Evolutionary conservation across 2,113 vertebrate genomes (phyloP).

Genomic region (Crotalus helleri): DNA sequence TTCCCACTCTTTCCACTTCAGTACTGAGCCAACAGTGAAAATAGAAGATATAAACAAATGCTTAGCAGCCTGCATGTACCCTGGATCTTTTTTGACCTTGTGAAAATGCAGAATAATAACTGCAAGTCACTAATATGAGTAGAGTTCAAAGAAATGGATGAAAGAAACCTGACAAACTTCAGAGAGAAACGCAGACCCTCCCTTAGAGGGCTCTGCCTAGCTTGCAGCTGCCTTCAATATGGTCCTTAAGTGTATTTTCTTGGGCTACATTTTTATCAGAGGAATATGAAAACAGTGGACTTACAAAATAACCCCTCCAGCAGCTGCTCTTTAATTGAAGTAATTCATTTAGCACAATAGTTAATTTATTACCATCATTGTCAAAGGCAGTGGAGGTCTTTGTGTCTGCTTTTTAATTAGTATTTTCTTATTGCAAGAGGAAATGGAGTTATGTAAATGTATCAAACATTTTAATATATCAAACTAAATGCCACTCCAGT

Average conservation of each 20-base stretch:
- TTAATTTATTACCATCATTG: not conserved
- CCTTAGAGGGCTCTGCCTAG: conserved; percentile 3
- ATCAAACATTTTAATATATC: not conserved
- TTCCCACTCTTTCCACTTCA: not conserved
- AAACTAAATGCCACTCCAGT: not conserved
- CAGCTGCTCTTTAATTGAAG: conserved; percentile 22
- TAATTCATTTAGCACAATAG: conserved; percentile 2
- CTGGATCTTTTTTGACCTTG: not conserved
- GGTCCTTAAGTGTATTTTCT: not conserved
- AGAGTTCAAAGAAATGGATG: not conserved
- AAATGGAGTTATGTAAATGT: not conserved
- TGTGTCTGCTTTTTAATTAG: not conserved
- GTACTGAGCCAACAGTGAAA: not conserved
- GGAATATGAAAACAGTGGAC: conserved; percentile 13
- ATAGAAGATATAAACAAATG: not conserved
- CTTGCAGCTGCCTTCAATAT: not conserved
- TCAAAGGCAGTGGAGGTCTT: not conserved
- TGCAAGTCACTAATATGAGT: not conserved
- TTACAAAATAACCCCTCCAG: conserved; percentile 14
- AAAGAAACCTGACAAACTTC: conserved; percentile 1
- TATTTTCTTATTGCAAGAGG: not conserved
- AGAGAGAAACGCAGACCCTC: not conserved
- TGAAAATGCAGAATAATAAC: not conserved
- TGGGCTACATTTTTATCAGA: conserved; percentile 16
- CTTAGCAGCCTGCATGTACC: not conserved